Percentiles rank a stretch among this genome's conserved stretches.
phyloP scores from a whole-genome alignment of 64 coral and sea anemone genomes.

The Pocillopora verrucosa region DNA sequence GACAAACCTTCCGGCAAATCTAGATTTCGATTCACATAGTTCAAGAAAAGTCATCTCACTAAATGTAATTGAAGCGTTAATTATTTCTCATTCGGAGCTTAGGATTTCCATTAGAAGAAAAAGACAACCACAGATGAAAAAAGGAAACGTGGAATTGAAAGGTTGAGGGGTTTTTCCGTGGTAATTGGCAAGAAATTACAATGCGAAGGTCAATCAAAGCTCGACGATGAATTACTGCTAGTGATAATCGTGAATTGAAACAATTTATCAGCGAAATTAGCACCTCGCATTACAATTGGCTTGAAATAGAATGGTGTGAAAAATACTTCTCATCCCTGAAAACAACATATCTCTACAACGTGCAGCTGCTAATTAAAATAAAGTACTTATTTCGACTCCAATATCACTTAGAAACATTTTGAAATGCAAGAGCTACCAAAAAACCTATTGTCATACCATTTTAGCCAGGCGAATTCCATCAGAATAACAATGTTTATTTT shows the following conservation, averaged over 20 bases:
- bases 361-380: constrained; percentile 4
- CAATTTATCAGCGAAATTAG: constrained; percentile 7
- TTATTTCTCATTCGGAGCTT: not conserved
- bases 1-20: too few relatives aligned
- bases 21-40: too few relatives aligned
- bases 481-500: not conserved
- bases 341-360: not conserved
- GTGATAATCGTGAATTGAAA: not conserved
- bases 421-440: not conserved
- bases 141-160: not conserved
- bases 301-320: not conserved
- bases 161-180: not conserved
- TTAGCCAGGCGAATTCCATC: not conserved
- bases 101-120: not conserved
- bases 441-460: not conserved
- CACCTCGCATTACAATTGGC: not conserved
- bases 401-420: not conserved
- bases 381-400: not conserved
- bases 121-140: not conserved
- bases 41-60: too few relatives aligned
- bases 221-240: not conserved
- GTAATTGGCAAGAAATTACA: not conserved
- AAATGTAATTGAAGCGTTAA: not conserved
- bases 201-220: not conserved
- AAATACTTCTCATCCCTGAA: not conserved